Evolutionary conservation across 2,888 invertebrate genomes (phyloP), one percentile per base, ranked within the genome.

Genomic region (Heliconius ethilla): DNA sequence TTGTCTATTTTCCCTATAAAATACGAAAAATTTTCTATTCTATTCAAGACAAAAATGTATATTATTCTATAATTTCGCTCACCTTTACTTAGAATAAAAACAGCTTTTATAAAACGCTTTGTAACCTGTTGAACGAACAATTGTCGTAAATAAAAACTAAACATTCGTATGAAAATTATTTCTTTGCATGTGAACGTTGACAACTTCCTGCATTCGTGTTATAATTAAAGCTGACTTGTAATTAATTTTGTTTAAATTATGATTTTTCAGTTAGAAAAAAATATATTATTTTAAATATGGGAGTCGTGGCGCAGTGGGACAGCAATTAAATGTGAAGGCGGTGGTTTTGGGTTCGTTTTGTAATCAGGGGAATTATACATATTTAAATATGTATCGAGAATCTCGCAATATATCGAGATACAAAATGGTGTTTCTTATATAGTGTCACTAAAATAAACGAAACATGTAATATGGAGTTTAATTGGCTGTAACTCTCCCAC

Each of bases 61-160:
- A 33, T 59, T 25, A 33, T 59, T 72, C 59, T 72, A 11, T 63
- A 27, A 62, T 27, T 40, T 63, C 22, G 13, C 18, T 63, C 40
- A 40, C 74, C 62, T 74, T 45, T 74, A 40, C 59, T 72, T 63
- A 74, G 27, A 74, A 63, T 40, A 74, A 40, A 74, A 18, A 59
- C 51, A 63, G 40, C 73, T 63, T 40, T 40, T 40, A n/a, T 63
- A 5, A 63, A 63, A 63, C 25, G 27, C 74, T 63, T 74, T 74
- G 63, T 74, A 37, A 74, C 74, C 74, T 74, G 74, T 74, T 74
- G 74, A 74, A 37, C 74, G 27, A 74, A 62, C 72, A 72, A 72
- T 63, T 62, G 40, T 40, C 33, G 37, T 15, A 33, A 67, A 74
- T 45, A 62, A 74, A 74, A 63, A 74, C 25, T 27, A 45, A 74